These are phyloP conservation scores for Pristiophorus japonicus DNA, from an alignment of 2,113 vertebrate species.

Conservation along the genomic window DNA sequence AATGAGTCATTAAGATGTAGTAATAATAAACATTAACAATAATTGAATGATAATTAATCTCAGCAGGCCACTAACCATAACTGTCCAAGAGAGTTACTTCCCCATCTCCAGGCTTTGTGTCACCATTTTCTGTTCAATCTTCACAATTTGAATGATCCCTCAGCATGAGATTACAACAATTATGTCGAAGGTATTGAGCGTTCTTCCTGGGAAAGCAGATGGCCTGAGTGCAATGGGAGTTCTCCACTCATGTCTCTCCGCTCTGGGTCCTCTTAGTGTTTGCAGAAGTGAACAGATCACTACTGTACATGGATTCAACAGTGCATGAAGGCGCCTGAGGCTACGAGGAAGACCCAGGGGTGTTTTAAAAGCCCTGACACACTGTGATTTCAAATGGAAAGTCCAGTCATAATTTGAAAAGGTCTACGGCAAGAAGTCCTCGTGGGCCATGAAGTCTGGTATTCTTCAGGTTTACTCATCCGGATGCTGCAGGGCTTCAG, in stretches of 20 bases:
- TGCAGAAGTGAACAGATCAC: neutral
- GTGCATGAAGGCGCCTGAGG: neutral
- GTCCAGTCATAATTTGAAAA: neutral
- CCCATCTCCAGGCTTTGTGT: neutral
- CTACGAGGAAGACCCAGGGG: neutral
- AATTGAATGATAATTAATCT: conserved; percentile 3
- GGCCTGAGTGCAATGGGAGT: neutral
- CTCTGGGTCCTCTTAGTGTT: neutral
- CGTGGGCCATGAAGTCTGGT: neutral
- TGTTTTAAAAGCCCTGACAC: neutral
- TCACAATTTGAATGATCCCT: neutral
- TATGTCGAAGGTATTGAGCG: neutral
- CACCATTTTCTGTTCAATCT: neutral
- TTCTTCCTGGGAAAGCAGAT: neutral
- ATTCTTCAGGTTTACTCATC: neutral
- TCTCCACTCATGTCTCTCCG: neutral
- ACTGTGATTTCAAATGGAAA: neutral
- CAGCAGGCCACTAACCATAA: neutral
- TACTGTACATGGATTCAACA: neutral
- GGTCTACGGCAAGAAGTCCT: neutral
- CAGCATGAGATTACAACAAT: neutral
- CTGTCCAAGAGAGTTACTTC: neutral
- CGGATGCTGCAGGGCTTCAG: neutral
- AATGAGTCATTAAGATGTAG: neutral
- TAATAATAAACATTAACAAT: neutral